Evolutionary conservation across 92 coral and sea anemone species (phyloP), one percentile per base, ranked within the genome.

Genomic region (Meandrina meandrites): DNA sequence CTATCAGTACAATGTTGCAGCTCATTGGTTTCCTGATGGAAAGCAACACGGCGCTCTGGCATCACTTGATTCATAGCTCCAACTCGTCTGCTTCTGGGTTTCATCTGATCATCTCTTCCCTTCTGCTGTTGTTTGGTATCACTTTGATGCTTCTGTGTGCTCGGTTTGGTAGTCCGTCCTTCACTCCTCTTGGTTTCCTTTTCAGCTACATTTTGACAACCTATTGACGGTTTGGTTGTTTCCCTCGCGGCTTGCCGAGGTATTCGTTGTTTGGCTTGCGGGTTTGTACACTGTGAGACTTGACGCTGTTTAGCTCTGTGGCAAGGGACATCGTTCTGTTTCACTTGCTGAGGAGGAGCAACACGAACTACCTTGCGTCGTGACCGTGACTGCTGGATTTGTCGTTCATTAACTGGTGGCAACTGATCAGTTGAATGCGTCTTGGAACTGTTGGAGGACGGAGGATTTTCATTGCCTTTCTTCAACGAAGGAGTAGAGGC

Each of bases 11-110:
- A 28, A 0, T 81, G 56, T 34, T 5, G 2, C 30, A n/a, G 3
- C 19, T 64, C 60, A 27, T 11, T 66, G 21, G 22, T 81, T 3
- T 31, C 40, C 3, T 62, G 60, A 17, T 79, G 82, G 57, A 19
- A 19, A 16, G 70, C 82, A 21, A 79, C 82, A 22, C 76, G 76
- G n/a, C 85, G 76, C n/a, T 22, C 51, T 37, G 31, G 21, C 35
- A 21, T 21, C 50, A n/a, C 21, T 35, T 57, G 72, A 36, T 36
- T 10, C 53, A 27, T 22, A 27, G 19, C 27, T 34, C 0, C 76
- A 28, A 27, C 48, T 27, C 34, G 47, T 66, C 72, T 19, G 35
- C 74, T 27, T 9, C 37, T 30, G 62, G 64, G 4, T 77, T 27
- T 51, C 21, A 45, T 47, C 14, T 13, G 60, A 15, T n/a, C 57